Evolutionary conservation across 1,140 invertebrate genomes (phyloP), one percentile per base, ranked within the genome.

Genomic region (Vollenhovia emeryi): DNA sequence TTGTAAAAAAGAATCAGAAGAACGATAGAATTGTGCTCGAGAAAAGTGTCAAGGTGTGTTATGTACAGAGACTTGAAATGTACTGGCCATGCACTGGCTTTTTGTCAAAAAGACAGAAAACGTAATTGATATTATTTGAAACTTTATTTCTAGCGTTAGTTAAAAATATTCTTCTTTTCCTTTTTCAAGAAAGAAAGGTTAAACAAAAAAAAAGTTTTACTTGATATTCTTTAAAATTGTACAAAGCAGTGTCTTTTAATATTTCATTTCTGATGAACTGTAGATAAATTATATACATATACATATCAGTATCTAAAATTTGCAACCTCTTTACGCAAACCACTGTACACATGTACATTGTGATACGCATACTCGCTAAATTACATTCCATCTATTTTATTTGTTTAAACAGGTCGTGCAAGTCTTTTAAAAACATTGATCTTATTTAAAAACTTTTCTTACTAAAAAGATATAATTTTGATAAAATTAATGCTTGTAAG

Each of bases 401-500:
- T 27, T 2, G 6, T 73, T 73, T 55, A 21, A 27, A 57, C 33
- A 18, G 18, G 9, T 30, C 1, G 5, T 36, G 7, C 2, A 13
- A n/a, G n/a, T 59, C 3, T 57, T 52, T 73, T 21, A 33, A 36
- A n/a, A 40, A 27, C 4, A 40, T 27, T 59, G 8, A 75, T 59
- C 11, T 75, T 18, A 30, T 27, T 8, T 30, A 24, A 48, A 50
- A 59, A 57, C 9, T 18, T 18, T 21, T 62, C 5, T 45, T 15
- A 30, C 27, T 3, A 45, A 76, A 43, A 27, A 60, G 13, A 66
- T 24, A 45, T 7, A 0, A 30, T 3, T 43, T 60, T 24, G 3
- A 13, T 30, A 0, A 6, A 43, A 15, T 71, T 73, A 69, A 33
- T 52, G 40, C 30, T 66, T 59, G 33, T 78, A 91, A 3, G 84